phyloP scores from a whole-genome alignment of 2,113 vertebrate genomes.

The Saccopteryx bilineata region DNA sequence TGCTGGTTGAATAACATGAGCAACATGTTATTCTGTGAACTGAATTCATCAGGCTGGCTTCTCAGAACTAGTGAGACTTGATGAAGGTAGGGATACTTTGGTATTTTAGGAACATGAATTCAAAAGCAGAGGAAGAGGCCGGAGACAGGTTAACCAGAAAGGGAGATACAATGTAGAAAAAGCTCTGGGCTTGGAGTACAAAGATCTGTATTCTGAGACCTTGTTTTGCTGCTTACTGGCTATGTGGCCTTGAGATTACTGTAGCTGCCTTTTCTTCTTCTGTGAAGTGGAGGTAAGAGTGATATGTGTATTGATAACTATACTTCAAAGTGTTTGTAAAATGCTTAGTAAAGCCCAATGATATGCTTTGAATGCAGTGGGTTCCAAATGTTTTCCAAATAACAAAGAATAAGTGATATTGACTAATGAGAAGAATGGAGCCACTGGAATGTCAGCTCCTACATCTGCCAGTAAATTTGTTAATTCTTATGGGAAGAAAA shows the following conservation, averaged over 20 bases:
- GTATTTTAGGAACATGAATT: neutral
- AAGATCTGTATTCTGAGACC: neutral
- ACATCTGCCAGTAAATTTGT: slow-evolving; percentile 6
- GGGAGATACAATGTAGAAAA: neutral
- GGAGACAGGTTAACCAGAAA: neutral
- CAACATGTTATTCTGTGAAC: neutral
- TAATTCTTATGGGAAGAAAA: neutral
- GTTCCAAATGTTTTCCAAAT: slow-evolving; percentile 4
- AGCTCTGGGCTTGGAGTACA: neutral
- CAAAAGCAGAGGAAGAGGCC: neutral
- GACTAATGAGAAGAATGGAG: slow-evolving; percentile 2
- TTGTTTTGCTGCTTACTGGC: neutral
- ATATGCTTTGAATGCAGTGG: neutral
- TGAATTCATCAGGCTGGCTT: neutral
- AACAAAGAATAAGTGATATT: neutral
- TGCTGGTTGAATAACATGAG: neutral
- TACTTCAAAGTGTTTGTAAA: neutral
- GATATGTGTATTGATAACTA: neutral
- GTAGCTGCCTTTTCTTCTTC: neutral
- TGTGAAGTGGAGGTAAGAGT: neutral
- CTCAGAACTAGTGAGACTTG: neutral
- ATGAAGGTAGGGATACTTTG: neutral
- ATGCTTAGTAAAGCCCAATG: neutral
- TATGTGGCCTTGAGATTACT: neutral
- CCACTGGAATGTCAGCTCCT: neutral